Evolutionary conservation across 2,797 vertebrate species (phyloP).

Genomic region (Eulemur mongoz): DNA sequence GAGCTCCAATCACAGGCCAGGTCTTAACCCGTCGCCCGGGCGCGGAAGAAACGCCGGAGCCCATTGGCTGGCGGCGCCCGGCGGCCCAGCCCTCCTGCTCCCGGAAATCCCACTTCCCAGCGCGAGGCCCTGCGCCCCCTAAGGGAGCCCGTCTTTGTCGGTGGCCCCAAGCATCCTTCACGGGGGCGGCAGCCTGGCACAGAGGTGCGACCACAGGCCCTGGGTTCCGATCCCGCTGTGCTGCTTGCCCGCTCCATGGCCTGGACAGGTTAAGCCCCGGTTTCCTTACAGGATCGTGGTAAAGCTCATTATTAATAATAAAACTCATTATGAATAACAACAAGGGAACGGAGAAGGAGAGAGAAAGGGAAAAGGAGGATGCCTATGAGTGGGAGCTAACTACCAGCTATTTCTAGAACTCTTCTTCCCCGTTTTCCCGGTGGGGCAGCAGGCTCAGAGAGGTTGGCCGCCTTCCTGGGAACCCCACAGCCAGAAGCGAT

Average conservation of each 20-base stretch:
- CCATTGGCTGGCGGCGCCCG: not conserved
- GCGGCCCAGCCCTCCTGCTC: not conserved
- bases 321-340: not conserved
- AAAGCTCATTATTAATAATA: not conserved
- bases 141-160: rapidly evolving
- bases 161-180: not conserved
- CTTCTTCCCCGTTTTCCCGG: not conserved
- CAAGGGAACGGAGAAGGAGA: not conserved
- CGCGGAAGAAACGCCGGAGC: not conserved
- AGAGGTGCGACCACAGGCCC: rapidly evolving
- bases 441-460: not conserved
- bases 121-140: not conserved
- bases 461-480: not conserved
- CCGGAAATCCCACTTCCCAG: not conserved
- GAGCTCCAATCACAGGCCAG: not conserved
- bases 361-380: too few relatives aligned
- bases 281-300: not conserved
- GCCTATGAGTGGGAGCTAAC: not conserved
- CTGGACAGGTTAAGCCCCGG: not conserved
- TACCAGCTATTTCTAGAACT: not conserved
- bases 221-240: not conserved
- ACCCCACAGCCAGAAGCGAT: not conserved
- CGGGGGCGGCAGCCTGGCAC: rapidly evolving
- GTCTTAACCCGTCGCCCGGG: not conserved
- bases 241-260: not conserved